Conservation (phyloP, 2,888 invertebrate species). For the Phyllotreta cruciferae region DNA sequence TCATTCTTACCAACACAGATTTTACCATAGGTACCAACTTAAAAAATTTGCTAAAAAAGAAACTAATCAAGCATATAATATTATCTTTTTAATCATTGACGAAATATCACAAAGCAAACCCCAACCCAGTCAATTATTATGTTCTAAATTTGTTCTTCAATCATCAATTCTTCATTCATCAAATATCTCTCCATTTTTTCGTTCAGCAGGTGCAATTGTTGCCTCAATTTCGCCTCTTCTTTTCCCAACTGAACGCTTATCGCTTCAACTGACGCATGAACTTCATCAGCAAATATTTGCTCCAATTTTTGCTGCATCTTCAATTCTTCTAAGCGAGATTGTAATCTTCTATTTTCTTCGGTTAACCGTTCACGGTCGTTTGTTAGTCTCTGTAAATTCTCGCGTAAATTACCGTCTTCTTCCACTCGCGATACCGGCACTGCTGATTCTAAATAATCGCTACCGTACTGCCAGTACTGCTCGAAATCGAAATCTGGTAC, state of each 20-base stretch:
- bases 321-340: slow-evolving; percentile 50
- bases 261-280: slow-evolving; percentile 45
- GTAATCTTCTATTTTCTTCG: slow-evolving; percentile 54
- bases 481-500: slow-evolving; percentile 56
- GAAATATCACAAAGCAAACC: no score
- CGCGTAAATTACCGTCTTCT: slow-evolving; percentile 57
- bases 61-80: no score
- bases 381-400: slow-evolving; percentile 57
- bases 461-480: slow-evolving; percentile 48
- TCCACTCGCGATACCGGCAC: slow-evolving; percentile 49
- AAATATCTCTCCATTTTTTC: slow-evolving; percentile 52
- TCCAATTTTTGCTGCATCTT: slow-evolving; percentile 51
- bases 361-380: slow-evolving; percentile 56
- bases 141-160: no score
- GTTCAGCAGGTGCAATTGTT: slow-evolving; percentile 52
- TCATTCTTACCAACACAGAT: no score
- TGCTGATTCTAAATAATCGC: slow-evolving; percentile 47
- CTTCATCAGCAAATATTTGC: slow-evolving; percentile 43
- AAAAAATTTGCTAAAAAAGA: no score
- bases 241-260: slow-evolving; percentile 46
- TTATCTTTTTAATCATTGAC: no score
- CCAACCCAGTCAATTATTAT: no score
- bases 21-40: no score
- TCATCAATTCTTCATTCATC: slow-evolving; percentile 47
- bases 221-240: slow-evolving; percentile 51